These are phyloP conservation scores for Gnatocerus cornutus DNA, from an alignment of 2,888 invertebrate species.

Conservation along the genomic window DNA sequence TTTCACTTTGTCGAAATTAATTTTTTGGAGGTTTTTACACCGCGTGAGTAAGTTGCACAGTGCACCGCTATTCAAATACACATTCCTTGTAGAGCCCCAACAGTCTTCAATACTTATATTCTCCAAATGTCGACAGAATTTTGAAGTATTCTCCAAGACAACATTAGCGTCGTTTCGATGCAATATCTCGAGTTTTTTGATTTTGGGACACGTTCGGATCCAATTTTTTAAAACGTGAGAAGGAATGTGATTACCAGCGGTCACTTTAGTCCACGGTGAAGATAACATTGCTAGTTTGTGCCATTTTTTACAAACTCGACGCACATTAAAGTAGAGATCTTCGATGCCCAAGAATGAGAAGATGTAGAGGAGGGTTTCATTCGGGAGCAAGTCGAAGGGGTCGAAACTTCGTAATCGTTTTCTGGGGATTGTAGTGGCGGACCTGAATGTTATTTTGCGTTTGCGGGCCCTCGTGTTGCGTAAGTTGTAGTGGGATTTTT, in stretches of 20 bases:
- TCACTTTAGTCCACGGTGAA: constrained; percentile 28
- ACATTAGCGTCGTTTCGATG: constrained; percentile 35
- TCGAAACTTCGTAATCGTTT: constrained; percentile 34
- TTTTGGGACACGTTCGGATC: constrained; percentile 32
- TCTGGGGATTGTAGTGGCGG: constrained; percentile 3
- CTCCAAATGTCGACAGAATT: constrained; percentile 19
- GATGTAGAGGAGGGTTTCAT: constrained; percentile 38
- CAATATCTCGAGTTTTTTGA: constrained; percentile 31
- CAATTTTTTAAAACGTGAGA: constrained; percentile 27
- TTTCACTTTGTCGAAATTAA: constrained; percentile 44
- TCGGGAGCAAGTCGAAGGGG: constrained; percentile 25
- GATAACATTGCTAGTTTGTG: constrained; percentile 33
- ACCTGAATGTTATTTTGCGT: constrained; percentile 6
- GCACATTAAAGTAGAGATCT: constrained; percentile 43
- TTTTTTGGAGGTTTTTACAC: constrained; percentile 39
- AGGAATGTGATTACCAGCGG: constrained; percentile 8
- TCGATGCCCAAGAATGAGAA: constrained; percentile 32
- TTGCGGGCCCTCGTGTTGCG: constrained; percentile 9
- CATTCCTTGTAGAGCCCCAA: constrained; percentile 33
- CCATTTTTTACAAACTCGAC: constrained; percentile 40
- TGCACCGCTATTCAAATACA: constrained; percentile 12
- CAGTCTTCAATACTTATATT: constrained; percentile 39
- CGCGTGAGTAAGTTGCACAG: constrained; percentile 41
- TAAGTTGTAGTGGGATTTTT: constrained; percentile 19
- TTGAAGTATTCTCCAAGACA: constrained; percentile 23